Evolutionary conservation across 1,140 invertebrate species (phyloP), one percentile per base, ranked within the genome.

Genomic region (Calycopis cecrops): DNA sequence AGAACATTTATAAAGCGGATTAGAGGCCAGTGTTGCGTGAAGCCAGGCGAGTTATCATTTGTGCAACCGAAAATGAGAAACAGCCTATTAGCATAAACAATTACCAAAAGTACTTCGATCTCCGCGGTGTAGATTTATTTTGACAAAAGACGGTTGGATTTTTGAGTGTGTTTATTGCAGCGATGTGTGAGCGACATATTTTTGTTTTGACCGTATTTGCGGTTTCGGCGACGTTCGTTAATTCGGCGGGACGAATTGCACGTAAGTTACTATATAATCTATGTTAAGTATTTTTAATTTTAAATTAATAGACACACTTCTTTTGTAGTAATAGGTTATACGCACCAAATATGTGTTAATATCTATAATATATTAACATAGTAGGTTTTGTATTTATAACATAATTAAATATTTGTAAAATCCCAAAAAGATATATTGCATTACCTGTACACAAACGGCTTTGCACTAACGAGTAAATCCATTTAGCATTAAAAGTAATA

Each of bases 61-160:
- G 68, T 85, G 79, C 79, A 84, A 85, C 64, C 71, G 56, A 74
- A 78, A 76, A 85, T 82, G 75, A 79, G 76, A 85, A 79, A 77
- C 69, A 82, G 76, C 72, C 67, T 75, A 76, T 72, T 60, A 49
- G 76, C 81, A 81, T 72, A 73, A 73, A 78, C 78, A 79, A 71
- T 65, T 69, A 48, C 57, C 69, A 60, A 37, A 60, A 62, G 42
- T 42, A 53, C 49, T 50, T 59, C 60, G 58, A 71, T 71, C 72
- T 72, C 76, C 71, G 69, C 47, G 48, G 59, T 67, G n/a, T 67
- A 73, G 76, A 35, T 35, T n/a, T 51, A 28, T 51, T 51, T 51
- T 51, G 49, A 51, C 34, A 51, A 35, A 51, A 35, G 12, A 42
- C 38, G 52, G 12, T 54, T 16, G 52, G 21, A 34, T 12, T 54